Conservation (phyloP, 2,797 vertebrate genomes). For the Aldrovandia affinis region DNA sequence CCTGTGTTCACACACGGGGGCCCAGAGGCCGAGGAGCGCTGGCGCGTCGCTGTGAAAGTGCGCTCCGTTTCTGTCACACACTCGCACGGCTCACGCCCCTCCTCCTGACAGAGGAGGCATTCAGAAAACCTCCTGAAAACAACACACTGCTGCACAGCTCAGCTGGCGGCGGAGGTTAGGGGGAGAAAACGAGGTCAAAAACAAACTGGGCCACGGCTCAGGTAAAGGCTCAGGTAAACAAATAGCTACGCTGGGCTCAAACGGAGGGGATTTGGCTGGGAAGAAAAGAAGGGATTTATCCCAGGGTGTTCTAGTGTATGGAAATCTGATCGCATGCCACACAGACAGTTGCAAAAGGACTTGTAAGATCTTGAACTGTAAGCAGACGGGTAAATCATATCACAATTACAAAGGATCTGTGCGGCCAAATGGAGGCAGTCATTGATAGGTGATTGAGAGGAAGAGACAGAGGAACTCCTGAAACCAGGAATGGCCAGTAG, state of each 20-base stretch:
- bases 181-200: neutral
- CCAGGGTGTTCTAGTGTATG: neutral
- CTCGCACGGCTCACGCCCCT: neutral
- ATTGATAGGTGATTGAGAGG: no score
- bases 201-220: neutral
- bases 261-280: no score
- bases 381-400: no score
- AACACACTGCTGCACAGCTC: neutral
- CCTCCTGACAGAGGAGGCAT: conserved; percentile 1
- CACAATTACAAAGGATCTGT: no score
- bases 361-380: no score
- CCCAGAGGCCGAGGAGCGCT: neutral
- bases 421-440: no score
- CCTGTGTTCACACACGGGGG: neutral
- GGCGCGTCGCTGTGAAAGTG: neutral
- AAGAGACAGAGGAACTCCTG: no score
- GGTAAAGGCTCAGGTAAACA: no score
- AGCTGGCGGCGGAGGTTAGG: no score
- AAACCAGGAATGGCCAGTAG: no score
- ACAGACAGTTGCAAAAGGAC: no score
- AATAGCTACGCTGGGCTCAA: no score
- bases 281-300: neutral
- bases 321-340: neutral
- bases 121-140: neutral
- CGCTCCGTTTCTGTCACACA: neutral